Percentiles rank a stretch among this genome's conserved stretches.
These are phyloP conservation scores for Drosophila tsacasi DNA, from an alignment of 1,140 invertebrate genomes.

Conservation along the genomic window DNA sequence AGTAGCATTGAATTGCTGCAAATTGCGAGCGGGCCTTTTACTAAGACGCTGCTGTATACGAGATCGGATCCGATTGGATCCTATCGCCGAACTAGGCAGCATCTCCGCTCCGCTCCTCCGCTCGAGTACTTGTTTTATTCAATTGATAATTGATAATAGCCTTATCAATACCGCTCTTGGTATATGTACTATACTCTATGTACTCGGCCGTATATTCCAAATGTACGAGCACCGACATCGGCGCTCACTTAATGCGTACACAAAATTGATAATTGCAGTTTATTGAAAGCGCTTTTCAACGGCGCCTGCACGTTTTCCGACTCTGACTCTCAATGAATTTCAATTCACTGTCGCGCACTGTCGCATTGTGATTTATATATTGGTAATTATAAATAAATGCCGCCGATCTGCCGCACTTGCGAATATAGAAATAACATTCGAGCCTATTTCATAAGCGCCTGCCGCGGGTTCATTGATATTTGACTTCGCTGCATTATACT, in stretches of 20 bases:
- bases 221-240: constrained; percentile 15
- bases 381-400: constrained; percentile 45
- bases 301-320: constrained; percentile 46
- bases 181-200: constrained; percentile 20
- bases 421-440: constrained; percentile 51
- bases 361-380: constrained; percentile 33
- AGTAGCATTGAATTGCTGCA: constrained; percentile 70
- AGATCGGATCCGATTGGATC: constrained; percentile 44
- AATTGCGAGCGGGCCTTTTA: constrained; percentile 45
- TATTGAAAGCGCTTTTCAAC: constrained; percentile 50
- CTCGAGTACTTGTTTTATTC: constrained; percentile 20
- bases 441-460: constrained; percentile 77
- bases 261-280: constrained; percentile 72
- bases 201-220: constrained; percentile 13
- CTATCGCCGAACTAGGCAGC: constrained; percentile 21
- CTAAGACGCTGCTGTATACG: neutral
- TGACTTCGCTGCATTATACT: constrained; percentile 45
- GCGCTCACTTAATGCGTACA: constrained; percentile 69
- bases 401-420: constrained; percentile 15
- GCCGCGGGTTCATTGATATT: constrained; percentile 76
- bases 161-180: constrained; percentile 51
- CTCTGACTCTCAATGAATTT: constrained; percentile 75
- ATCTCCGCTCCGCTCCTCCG: neutral
- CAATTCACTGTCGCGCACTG: constrained; percentile 29
- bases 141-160: constrained; percentile 63